Evolutionary conservation across 2,113 vertebrate species (phyloP).

Genomic region (Ranitomeya variabilis): DNA sequence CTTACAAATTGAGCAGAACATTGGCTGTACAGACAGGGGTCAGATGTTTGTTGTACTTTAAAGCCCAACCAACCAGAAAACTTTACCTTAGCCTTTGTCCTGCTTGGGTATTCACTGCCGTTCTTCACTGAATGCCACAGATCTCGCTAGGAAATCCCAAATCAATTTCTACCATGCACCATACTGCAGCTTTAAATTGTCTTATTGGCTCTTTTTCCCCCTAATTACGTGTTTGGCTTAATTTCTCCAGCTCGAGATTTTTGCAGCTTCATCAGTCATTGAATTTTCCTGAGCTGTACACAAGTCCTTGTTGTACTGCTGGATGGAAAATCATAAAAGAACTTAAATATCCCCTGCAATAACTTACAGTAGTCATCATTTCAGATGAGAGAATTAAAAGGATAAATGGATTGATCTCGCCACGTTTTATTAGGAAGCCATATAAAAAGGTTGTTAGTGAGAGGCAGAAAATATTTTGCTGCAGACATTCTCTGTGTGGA

Average conservation of each 20-base stretch:
- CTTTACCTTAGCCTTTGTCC: conserved; percentile 18
- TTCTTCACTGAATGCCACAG: conserved; percentile 8
- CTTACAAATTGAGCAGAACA: conserved; percentile 46
- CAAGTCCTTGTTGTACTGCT: conserved; percentile 17
- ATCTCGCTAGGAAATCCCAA: conserved; percentile 11
- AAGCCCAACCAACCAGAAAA: conserved; percentile 34
- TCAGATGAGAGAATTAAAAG: conserved; percentile 50
- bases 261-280: conserved; percentile 6
- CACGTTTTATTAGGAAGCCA: conserved; percentile 45
- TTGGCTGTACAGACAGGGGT: conserved; percentile 34
- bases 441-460: conserved; percentile 48
- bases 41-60: conserved; percentile 46
- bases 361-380: conserved; percentile 51
- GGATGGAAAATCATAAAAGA: conserved; percentile 30
- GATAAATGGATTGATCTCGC: conserved; percentile 49
- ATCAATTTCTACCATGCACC: background rate
- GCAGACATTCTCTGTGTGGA: conserved; percentile 31
- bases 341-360: conserved; percentile 37
- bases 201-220: background rate
- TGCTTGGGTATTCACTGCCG: conserved; percentile 1
- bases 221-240: conserved; percentile 1
- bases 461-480: conserved; percentile 41
- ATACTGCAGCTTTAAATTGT: background rate
- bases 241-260: background rate
- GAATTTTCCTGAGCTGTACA: conserved; percentile 5